phyloP scores from a whole-genome alignment of 2,888 invertebrate genomes.

The Phortica magna region DNA sequence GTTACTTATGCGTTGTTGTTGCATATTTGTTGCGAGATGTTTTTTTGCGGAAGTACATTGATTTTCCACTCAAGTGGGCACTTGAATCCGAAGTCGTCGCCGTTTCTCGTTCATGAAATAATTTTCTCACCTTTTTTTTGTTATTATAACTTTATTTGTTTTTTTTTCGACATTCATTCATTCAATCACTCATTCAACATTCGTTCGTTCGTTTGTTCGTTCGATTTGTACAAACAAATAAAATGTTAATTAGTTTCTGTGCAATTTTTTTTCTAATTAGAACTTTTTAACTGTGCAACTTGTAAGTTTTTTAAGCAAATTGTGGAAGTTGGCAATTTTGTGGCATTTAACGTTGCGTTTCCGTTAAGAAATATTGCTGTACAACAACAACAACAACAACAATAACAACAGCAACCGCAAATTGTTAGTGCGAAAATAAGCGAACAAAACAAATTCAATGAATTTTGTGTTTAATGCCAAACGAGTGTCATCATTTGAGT shows the following conservation, averaged over 20 bases:
- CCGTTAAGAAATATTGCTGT: slow-evolving; percentile 1
- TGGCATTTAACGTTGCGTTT: slow-evolving; percentile 30
- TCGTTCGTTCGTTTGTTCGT: slow-evolving; percentile 34
- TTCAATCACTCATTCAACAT: slow-evolving; percentile 21
- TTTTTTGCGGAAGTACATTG: slow-evolving; percentile 67
- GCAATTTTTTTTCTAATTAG: slow-evolving; percentile 59
- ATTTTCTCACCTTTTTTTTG: slow-evolving; percentile 60
- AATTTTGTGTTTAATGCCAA: not conserved
- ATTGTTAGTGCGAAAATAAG: not conserved
- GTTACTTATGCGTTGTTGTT: slow-evolving; percentile 3
- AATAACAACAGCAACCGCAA: not conserved
- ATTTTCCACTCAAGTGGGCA: slow-evolving; percentile 68
- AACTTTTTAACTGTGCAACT: slow-evolving; percentile 49
- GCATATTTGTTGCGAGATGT: slow-evolving; percentile 42
- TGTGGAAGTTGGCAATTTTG: slow-evolving; percentile 34
- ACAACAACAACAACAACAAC: not conserved
- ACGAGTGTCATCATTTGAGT: slow-evolving; percentile 12
- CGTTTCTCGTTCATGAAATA: slow-evolving; percentile 48
- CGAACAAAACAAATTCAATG: not conserved
- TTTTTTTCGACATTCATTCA: not conserved
- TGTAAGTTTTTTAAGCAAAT: slow-evolving; percentile 27
- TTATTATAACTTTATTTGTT: not conserved
- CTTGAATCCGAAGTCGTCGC: slow-evolving; percentile 44
- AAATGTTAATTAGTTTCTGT: slow-evolving; percentile 60
- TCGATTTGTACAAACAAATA: slow-evolving; percentile 48